A percentile compares a stretch with the other conserved stretches of the same genome.
Conservation (phyloP, 2,888 invertebrate species). For the Scotopteryx bipunctaria region DNA sequence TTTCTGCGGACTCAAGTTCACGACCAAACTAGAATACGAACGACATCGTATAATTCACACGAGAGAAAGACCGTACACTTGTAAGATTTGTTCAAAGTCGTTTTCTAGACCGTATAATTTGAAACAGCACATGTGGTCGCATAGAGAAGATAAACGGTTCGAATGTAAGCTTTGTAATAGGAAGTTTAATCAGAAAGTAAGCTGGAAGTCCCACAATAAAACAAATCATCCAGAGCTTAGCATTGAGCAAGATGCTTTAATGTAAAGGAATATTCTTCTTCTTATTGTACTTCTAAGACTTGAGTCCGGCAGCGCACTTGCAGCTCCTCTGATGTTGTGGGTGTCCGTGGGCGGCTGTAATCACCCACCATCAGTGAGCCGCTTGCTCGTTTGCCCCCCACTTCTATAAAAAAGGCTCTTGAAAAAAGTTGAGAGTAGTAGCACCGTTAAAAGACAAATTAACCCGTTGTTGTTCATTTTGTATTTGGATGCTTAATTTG, state of each 20-base stretch:
- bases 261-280: too few relatives aligned
- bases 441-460: too few relatives aligned
- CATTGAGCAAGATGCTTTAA: slow-evolving; percentile 50
- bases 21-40: slow-evolving; percentile 58
- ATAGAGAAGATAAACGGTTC: slow-evolving; percentile 69
- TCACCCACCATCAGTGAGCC: too few relatives aligned
- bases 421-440: too few relatives aligned
- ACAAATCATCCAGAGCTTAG: slow-evolving; percentile 67
- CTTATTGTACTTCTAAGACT: too few relatives aligned
- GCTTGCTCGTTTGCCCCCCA: too few relatives aligned
- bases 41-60: slow-evolving; percentile 81
- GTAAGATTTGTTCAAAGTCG: slow-evolving; percentile 74
- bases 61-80: slow-evolving; percentile 75
- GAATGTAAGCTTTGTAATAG: slow-evolving; percentile 68
- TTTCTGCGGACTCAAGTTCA: slow-evolving; percentile 67
- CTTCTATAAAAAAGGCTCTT: too few relatives aligned
- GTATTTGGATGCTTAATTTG: too few relatives aligned
- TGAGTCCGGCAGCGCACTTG: too few relatives aligned
- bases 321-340: too few relatives aligned
- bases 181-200: slow-evolving; percentile 72
- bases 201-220: slow-evolving; percentile 73
- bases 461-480: too few relatives aligned
- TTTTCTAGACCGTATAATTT: slow-evolving; percentile 72
- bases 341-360: too few relatives aligned
- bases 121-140: slow-evolving; percentile 73